phyloP scores from a whole-genome alignment of 2,888 invertebrate species.

The Heliconius charithonia region DNA sequence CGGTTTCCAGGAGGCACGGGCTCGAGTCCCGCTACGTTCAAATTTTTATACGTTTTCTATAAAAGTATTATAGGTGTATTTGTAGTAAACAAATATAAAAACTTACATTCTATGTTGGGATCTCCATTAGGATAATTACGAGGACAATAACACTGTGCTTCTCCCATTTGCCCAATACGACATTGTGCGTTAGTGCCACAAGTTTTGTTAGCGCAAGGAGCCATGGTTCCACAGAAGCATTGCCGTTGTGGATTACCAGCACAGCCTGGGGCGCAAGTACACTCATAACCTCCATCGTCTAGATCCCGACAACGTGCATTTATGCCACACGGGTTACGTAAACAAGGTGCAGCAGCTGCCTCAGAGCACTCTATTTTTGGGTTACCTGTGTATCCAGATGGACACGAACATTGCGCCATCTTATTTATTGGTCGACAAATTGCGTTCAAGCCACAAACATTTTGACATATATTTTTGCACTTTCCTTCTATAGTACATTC shows the following conservation, averaged over 20 bases:
- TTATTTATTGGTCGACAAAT: constrained; percentile 91
- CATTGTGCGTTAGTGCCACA: constrained; percentile 94
- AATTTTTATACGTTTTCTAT: too few species aligned
- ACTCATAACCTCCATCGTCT: constrained; percentile 89
- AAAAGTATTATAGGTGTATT: neutral
- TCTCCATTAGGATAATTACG: constrained; percentile 92
- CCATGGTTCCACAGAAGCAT: constrained; percentile 89
- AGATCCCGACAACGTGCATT: constrained; percentile 92
- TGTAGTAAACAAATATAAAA: constrained; percentile 31
- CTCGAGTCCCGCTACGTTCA: too few species aligned
- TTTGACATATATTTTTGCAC: constrained; percentile 92
- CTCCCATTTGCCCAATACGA: constrained; percentile 86
- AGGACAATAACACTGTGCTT: constrained; percentile 93
- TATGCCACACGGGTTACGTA: constrained; percentile 92
- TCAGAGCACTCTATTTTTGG: constrained; percentile 90
- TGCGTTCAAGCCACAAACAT: constrained; percentile 92
- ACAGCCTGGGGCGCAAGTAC: constrained; percentile 91
- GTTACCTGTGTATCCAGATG: constrained; percentile 91
- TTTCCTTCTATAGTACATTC: constrained; percentile 87
- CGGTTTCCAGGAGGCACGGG: too few species aligned
- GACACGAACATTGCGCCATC: constrained; percentile 92
- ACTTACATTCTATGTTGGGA: constrained; percentile 93
- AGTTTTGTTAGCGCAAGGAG: constrained; percentile 90
- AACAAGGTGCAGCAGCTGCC: constrained; percentile 88
- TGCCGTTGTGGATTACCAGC: constrained; percentile 91